phyloP scores from a whole-genome alignment of 37 sponge, comb jelly and placozoan species.

The Axinella damicornis region DNA sequence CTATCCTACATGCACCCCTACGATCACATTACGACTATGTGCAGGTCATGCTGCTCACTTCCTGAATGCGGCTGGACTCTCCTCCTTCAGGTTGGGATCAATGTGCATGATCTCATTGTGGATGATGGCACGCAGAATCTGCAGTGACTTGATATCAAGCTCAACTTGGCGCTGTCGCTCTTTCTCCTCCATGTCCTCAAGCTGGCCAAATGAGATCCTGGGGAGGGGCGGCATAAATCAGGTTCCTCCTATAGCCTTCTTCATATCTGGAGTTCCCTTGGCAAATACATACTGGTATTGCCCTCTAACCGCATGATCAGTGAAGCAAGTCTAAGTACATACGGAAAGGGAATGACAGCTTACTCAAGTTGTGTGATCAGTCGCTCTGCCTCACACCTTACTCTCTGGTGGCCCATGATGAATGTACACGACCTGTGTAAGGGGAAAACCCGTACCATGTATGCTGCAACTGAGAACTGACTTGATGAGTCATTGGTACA shows the following conservation, averaged over 20 bases:
- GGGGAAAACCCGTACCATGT: background rate
- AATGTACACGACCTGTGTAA: background rate
- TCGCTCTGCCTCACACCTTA: background rate
- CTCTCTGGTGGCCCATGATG: background rate
- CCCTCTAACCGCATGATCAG: too few species aligned
- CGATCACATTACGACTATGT: too few species aligned
- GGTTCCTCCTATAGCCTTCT: too few species aligned
- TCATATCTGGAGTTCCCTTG: too few species aligned
- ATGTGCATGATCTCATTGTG: conserved; percentile 78
- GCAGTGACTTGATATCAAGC: conserved; percentile 67
- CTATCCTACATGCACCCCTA: too few species aligned
- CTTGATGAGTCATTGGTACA: too few species aligned
- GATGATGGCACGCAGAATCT: conserved; percentile 74
- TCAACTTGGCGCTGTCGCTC: conserved; percentile 36
- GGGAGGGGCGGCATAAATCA: background rate
- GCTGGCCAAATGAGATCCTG: conserved; percentile 14
- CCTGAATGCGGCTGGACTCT: conserved; percentile 27
- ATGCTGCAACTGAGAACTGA: too few species aligned
- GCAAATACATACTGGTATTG: too few species aligned
- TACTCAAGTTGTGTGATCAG: conserved; percentile 24
- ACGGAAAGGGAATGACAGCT: background rate
- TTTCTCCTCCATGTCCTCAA: conserved; percentile 2
- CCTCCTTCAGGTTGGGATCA: conserved; percentile 67
- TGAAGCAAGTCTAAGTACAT: too few species aligned
- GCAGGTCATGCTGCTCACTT: background rate